Evolutionary conservation across 2,113 vertebrate genomes (phyloP), one percentile per base, ranked within the genome.

Genomic region (Copsychus sechellarum): DNA sequence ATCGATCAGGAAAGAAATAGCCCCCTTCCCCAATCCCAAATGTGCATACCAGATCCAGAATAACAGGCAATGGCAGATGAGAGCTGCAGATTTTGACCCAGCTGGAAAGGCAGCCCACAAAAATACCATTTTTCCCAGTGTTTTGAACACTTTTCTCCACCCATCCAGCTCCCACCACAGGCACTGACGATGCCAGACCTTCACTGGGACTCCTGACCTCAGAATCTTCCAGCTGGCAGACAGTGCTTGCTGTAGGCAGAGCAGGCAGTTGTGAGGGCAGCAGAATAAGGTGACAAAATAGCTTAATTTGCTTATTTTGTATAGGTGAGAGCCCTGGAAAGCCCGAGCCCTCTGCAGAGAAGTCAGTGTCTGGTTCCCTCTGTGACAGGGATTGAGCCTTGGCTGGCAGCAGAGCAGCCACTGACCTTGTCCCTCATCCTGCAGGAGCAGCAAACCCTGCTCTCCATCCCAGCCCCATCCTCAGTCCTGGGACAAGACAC

Each of bases 151-250:
- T 36, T 58, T 64, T 12, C 23, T 42, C 9, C 28, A 33, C 20
- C 22, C 36, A 25, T 23, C 0, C 5, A 72, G 28, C 40, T 86
- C 54, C 65, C 17, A 23, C 5, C 38, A 47, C 11, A 45, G 42
- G 25, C 50, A 43, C 33, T 20, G 61, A 62, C 67, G 74, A 21
- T 29, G 20, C 28, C 58, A 81, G 67, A 73, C 22, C 58, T 31
- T n/a, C 40, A 16, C 17, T 17, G 24, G 0, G 3, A 29, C 24
- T 79, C 43, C 79, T 42, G 54, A 20, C 28, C 36, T 24, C 0
- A 0, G n/a, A 17, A 64, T 29, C 11, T 62, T 62, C 60, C 34
- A 61, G 38, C 25, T 78, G 64, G 51, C 34, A 78, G 40, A 14
- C 31, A 53, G 42, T 31, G 47, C 22, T 73, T 23, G 16, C 6